phyloP scores from a whole-genome alignment of 2,113 vertebrate genomes.

The Cyrtonyx montezumae region DNA sequence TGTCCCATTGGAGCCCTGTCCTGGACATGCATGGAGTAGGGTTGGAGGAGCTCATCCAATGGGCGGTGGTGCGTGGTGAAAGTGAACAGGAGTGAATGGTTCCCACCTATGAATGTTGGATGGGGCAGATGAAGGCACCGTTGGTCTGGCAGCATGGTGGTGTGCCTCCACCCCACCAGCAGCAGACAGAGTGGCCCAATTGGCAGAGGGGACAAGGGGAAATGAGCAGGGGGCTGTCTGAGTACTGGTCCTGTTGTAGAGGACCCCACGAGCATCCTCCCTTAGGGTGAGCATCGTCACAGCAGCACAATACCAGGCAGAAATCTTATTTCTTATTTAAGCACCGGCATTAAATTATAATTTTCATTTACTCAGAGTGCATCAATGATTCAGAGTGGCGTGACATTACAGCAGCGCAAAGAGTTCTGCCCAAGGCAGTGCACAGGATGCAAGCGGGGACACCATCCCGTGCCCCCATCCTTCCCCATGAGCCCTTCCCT shows the following conservation, averaged over 20 bases:
- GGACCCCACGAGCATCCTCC: accelerated
- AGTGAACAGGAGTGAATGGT: conserved; percentile 31
- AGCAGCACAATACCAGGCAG: not conserved
- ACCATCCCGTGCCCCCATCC: not conserved
- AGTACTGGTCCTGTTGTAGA: not conserved
- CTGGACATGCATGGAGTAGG: not conserved
- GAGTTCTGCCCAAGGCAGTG: conserved; percentile 15
- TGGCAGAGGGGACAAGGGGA: not conserved
- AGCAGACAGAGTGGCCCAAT: accelerated
- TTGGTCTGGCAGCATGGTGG: not conserved
- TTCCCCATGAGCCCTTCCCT: not conserved
- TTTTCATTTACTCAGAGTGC: conserved; percentile 69
- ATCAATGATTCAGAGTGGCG: conserved; percentile 59
- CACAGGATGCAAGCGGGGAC: not conserved
- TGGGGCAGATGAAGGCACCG: not conserved
- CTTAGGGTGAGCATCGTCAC: not conserved
- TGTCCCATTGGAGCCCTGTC: not conserved
- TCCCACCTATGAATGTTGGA: conserved; percentile 36
- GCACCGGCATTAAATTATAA: conserved; percentile 62
- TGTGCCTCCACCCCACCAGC: accelerated
- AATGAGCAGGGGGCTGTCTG: accelerated
- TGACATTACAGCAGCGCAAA: not conserved
- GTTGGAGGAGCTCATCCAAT: not conserved
- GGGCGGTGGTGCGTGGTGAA: not conserved
- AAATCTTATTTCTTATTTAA: conserved; percentile 72